phyloP scores from a whole-genome alignment of 2,113 vertebrate species.

The Pseudorasbora parva region DNA sequence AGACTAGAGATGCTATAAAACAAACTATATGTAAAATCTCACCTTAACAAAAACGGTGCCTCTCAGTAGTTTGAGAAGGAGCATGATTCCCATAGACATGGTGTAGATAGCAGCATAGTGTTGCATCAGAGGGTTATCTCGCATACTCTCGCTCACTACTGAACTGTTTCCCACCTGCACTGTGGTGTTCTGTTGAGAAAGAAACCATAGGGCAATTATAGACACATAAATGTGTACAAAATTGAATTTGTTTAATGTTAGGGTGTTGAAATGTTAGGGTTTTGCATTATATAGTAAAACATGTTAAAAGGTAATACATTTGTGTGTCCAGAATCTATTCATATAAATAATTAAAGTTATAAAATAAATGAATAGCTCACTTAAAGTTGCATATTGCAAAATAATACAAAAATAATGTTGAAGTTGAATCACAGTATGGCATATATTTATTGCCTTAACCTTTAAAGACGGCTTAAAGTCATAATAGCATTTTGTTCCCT shows the following conservation, averaged over 20 bases:
- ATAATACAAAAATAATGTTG: too few relatives aligned
- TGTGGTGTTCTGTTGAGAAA: constrained; percentile 78
- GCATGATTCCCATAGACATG: constrained; percentile 91
- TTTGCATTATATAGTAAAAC: neutral
- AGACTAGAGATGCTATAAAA: neutral
- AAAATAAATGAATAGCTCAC: too few relatives aligned
- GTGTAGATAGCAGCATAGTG: constrained; percentile 87
- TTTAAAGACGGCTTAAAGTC: too few relatives aligned
- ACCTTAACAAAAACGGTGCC: constrained; percentile 93
- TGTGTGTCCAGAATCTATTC: neutral
- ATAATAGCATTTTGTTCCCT: too few relatives aligned
- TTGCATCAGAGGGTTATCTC: constrained; percentile 88
- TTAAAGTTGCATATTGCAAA: too few relatives aligned
- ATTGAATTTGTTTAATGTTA: rapidly evolving
- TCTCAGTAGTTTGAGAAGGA: constrained; percentile 86
- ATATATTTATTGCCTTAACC: too few relatives aligned
- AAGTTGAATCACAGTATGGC: too few relatives aligned
- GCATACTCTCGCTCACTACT: constrained; percentile 83
- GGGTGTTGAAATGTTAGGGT: too few relatives aligned
- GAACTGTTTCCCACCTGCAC: constrained; percentile 81
- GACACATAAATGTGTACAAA: neutral
- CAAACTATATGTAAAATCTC: constrained; percentile 19
- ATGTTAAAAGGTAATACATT: neutral
- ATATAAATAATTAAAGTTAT: too few relatives aligned
- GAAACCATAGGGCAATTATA: neutral